Evolutionary conservation across 2,113 vertebrate species (phyloP).

Genomic region (Meleagris gallopavo): DNA sequence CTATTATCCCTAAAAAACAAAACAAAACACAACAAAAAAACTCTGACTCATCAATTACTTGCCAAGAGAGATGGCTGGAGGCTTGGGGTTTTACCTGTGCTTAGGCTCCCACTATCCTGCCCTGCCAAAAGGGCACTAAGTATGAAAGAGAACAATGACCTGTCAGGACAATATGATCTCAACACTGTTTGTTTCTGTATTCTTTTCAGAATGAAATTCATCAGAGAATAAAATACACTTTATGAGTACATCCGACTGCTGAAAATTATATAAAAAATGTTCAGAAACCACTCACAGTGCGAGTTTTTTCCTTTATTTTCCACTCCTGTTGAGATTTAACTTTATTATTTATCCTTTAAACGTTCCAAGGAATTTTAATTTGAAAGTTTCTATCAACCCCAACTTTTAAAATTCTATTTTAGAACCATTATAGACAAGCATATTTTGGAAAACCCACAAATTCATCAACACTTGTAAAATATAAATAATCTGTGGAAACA

Average conservation of each 20-base stretch:
- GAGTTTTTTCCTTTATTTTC: not conserved
- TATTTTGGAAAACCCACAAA: slow-evolving; percentile 5
- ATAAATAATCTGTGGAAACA: slow-evolving; percentile 26
- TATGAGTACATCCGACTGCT: not conserved
- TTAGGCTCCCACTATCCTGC: not conserved
- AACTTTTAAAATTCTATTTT: not conserved
- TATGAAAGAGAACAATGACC: not conserved
- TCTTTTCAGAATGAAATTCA: slow-evolving; percentile 3
- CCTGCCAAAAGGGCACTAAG: not conserved
- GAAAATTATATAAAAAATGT: not conserved
- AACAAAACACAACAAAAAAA: not conserved
- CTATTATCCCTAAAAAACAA: not conserved
- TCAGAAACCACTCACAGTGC: not conserved
- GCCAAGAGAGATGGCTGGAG: rapidly evolving
- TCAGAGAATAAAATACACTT: slow-evolving; percentile 1
- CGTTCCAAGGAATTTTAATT: not conserved
- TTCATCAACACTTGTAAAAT: slow-evolving; percentile 23
- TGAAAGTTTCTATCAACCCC: not conserved
- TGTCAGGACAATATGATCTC: not conserved
- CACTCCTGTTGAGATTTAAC: not conserved
- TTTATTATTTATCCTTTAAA: not conserved
- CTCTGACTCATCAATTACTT: not conserved
- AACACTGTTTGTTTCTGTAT: not conserved
- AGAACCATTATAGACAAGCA: not conserved
- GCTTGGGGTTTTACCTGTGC: not conserved